Base-by-base conservation (phyloP, 2,888 invertebrate genomes). In the Luperina nickerlii region DNA sequence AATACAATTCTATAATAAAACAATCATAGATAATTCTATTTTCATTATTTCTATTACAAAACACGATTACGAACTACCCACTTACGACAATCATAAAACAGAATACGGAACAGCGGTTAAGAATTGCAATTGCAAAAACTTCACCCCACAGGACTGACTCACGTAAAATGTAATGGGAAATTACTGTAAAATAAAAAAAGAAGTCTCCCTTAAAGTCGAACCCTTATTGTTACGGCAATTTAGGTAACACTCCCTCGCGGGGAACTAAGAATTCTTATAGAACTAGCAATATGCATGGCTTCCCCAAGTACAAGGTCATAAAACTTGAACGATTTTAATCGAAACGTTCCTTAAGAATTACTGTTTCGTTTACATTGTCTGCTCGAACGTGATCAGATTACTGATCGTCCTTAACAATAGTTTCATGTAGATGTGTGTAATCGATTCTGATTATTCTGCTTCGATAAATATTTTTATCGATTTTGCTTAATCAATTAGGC, bases 201-300 rank as follows among this genome's bases (percentile, higher is more conserved):
- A 88, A 88, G 85, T 86, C 89, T 89, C 91, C 91, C 91, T 89
- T 88, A 84, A 84, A 87, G 85, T 74, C 83, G 90, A 89, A 89
- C 92, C 92, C 92, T 91, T 91, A 92, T 90, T 91, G 92, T 92
- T 91, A 89, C 91, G 91, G 91, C 90, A 92, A 92, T 92, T 92
- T 91, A 91, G 92, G 89, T 91, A 90, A 91, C 88, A 87, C 85
- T 87, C 92, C 90, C 91, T 89, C 86, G 89, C 87, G 86, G 87
- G 91, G 89, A 88, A 89, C 90, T 90, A 90, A 91, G 92, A 90
- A 90, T 91, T 92, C 91, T 91, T 91, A 91, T 89, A 89, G 85
- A 90, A 91, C 87, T 90, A 90, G 86, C 91, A 91, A 91, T 92
- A 92, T 90, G 90, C 87, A 88, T 86, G 83, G 87, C 79, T 84